Percentiles rank a stretch among this genome's conserved stretches.
Conservation (phyloP, 2,113 vertebrate genomes). For the Ceratotherium simum region DNA sequence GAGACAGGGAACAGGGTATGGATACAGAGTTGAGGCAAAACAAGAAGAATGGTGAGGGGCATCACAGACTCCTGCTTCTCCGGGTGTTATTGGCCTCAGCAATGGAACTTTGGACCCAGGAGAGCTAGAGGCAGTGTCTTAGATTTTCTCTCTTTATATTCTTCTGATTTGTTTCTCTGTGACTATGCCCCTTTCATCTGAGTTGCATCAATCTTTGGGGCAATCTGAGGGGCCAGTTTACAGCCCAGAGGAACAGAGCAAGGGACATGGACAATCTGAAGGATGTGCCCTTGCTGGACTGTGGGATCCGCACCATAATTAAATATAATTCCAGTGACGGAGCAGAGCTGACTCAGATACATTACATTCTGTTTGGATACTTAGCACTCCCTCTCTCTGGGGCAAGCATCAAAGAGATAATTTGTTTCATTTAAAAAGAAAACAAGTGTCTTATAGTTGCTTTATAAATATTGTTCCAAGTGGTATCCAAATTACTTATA, state of each 20-base stretch:
- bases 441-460: background rate
- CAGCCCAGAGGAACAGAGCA: background rate
- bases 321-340: background rate
- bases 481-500: background rate
- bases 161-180: background rate
- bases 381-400: background rate
- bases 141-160: background rate
- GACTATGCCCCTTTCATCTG: background rate
- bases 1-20: rapidly evolving
- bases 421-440: conserved; percentile 20
- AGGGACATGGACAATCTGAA: background rate
- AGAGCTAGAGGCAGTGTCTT: background rate
- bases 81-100: background rate
- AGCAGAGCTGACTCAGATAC: background rate
- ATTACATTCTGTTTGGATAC: background rate
- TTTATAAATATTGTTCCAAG: background rate
- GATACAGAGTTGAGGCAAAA: background rate
- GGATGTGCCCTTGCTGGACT: background rate
- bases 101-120: background rate
- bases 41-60: background rate
- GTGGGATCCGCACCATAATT: background rate
- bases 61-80: background rate
- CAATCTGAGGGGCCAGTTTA: background rate
- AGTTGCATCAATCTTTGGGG: background rate
- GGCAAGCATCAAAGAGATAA: background rate